Percentiles rank a stretch among this genome's conserved stretches.
These are phyloP conservation scores for Meloe dianella DNA, from an alignment of 2,888 invertebrate species.

Conservation along the genomic window DNA sequence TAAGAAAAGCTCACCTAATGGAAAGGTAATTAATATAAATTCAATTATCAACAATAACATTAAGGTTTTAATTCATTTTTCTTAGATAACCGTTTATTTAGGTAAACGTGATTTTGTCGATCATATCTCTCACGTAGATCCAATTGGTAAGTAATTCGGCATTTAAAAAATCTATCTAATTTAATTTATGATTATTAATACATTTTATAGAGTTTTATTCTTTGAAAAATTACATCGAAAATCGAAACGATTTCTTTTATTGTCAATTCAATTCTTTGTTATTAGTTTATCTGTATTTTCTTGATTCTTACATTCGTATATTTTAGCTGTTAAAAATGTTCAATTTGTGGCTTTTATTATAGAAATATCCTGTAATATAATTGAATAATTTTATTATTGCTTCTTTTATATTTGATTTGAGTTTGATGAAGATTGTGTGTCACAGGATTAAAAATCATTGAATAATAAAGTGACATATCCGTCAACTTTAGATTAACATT, in stretches of 20 bases:
- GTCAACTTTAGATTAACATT: background rate
- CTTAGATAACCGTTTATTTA: constrained; percentile 85
- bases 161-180: too few relatives aligned
- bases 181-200: too few relatives aligned
- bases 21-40: constrained; percentile 71
- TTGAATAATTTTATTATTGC: background rate
- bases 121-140: constrained; percentile 90
- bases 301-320: background rate
- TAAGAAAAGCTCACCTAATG: constrained; percentile 97
- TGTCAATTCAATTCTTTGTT: background rate
- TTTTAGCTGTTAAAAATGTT: too few relatives aligned
- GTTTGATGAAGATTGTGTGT: too few relatives aligned
- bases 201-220: too few relatives aligned
- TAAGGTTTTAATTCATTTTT: constrained; percentile 30
- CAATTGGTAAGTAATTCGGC: constrained; percentile 85
- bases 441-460: too few relatives aligned
- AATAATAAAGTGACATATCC: background rate
- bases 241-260: too few relatives aligned
- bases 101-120: constrained; percentile 93
- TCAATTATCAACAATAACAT: background rate
- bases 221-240: too few relatives aligned
- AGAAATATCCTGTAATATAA: background rate
- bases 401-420: background rate
- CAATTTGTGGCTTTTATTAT: too few relatives aligned
- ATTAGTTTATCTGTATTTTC: background rate